Conservation (phyloP, 2,797 vertebrate species). For the Onychomys torridus region DNA sequence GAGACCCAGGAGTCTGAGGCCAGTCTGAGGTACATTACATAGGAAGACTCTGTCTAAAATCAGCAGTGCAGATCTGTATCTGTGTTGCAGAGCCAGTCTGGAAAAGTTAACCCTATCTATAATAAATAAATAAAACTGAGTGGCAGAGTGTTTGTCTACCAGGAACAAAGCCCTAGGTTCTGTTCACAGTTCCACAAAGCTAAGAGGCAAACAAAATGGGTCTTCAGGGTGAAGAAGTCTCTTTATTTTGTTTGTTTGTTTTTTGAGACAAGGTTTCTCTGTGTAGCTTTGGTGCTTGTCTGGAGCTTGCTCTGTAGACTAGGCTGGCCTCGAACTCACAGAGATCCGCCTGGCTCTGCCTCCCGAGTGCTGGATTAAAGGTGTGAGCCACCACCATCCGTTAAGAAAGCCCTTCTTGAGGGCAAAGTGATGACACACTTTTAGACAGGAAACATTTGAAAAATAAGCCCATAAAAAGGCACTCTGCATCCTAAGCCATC, state of each 20-base stretch:
- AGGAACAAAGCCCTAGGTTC: neutral
- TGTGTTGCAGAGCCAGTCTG: neutral
- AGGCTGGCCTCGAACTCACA: too few species aligned
- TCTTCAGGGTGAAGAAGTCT: neutral
- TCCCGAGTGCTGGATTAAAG: too few species aligned
- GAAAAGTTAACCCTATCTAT: neutral
- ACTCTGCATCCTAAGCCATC: neutral
- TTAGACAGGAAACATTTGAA: neutral
- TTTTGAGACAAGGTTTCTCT: too few species aligned
- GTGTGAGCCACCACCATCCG: too few species aligned
- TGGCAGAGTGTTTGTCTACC: neutral
- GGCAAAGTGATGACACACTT: neutral
- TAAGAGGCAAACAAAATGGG: neutral
- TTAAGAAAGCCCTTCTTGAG: neutral
- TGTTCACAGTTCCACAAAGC: neutral
- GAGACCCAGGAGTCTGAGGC: neutral
- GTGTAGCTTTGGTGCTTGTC: too few species aligned
- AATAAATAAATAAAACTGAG: neutral
- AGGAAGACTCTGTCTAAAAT: neutral
- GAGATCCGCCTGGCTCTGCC: too few species aligned
- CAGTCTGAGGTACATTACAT: neutral
- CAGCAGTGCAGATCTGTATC: neutral
- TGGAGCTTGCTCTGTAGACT: too few species aligned
- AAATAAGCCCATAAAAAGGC: conserved; percentile 1
- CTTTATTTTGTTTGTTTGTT: neutral